phyloP scores from a whole-genome alignment of 2,888 invertebrate species.

The Drosophila bunnanda region DNA sequence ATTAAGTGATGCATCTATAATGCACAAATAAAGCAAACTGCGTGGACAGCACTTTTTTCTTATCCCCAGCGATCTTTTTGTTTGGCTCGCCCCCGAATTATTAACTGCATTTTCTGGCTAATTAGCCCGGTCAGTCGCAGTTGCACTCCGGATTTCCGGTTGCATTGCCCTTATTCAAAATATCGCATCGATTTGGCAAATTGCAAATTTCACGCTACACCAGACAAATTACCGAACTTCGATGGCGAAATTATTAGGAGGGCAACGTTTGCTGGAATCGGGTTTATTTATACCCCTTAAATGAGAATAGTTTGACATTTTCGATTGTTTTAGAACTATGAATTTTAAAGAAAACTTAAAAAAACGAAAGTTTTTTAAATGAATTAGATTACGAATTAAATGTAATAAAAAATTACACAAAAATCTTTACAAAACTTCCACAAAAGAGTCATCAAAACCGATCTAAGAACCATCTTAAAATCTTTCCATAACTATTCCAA shows the following conservation, averaged over 20 bases:
- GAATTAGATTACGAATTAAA: too few species aligned
- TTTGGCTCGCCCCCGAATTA: constrained; percentile 31
- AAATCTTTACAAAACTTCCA: too few species aligned
- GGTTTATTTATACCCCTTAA: constrained; percentile 6
- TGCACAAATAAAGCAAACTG: constrained; percentile 41
- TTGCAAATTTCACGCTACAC: constrained; percentile 62
- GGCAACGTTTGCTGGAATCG: neutral
- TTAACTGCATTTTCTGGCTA: constrained; percentile 65
- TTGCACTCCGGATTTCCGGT: constrained; percentile 42
- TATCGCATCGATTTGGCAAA: constrained; percentile 40
- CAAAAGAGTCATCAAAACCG: neutral
- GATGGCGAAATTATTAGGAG: constrained; percentile 2
- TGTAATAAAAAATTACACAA: too few species aligned
- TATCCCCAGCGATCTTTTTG: constrained; percentile 20
- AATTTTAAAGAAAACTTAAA: neutral
- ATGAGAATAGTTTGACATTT: neutral
- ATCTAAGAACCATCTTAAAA: neutral
- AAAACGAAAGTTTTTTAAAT: too few species aligned
- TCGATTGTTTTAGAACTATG: neutral
- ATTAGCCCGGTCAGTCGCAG: constrained; percentile 57
- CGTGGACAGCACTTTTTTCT: constrained; percentile 21
- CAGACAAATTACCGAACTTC: constrained; percentile 22
- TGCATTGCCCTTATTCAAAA: constrained; percentile 22
- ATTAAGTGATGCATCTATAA: constrained; percentile 56
- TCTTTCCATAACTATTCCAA: neutral